Evolutionary conservation across 2,113 vertebrate species (phyloP), one percentile per base, ranked within the genome.

Genomic region (Synodontis membranacea): DNA sequence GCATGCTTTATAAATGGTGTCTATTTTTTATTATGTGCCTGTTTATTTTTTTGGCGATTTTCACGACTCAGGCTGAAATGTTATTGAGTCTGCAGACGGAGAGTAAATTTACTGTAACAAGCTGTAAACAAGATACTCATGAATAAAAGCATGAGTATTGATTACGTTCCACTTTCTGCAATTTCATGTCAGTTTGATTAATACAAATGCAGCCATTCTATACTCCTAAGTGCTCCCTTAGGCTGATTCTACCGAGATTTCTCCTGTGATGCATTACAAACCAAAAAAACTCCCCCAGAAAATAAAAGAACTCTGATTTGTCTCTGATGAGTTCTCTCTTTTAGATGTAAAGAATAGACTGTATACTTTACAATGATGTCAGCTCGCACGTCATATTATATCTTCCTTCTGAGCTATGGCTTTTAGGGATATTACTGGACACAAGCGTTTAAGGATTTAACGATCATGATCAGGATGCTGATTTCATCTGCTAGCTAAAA

Each of bases 91-190:
- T 50, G 48, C 9, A 78, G 68, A 72, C 10, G 19, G 31, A 54
- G 75, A 84, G 78, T 60, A 80, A 50, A 84, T 89, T 86, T 84
- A 78, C 84, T 52, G 62, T 64, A 84, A 86, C 76, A 42, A 75
- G 66, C 82, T 84, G 85, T 80, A 84, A 86, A 89, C 66, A 78
- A 84, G 82, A 84, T 74, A 78, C 76, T 64, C 44, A 80, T 86
- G 85, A 80, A 86, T 75, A 72, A 58, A 89, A 86, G 42, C 85
- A 87, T 62, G 58, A 76, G 78, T 46, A 84, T 78, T 3, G 88
- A 89, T 88, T 81, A 9, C 62, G 70, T 70, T 83, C 78, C 50
- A 28, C 83, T 87, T 37, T 64, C 52, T 28, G 42, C 82, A 64
- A 86, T 60, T 48, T 68, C 81, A 60, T 58, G 60, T 87, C 23